A percentile compares a stretch with the other conserved stretches of the same genome.
phyloP scores from a whole-genome alignment of 2,888 invertebrate genomes.

The Conus canariensis region DNA sequence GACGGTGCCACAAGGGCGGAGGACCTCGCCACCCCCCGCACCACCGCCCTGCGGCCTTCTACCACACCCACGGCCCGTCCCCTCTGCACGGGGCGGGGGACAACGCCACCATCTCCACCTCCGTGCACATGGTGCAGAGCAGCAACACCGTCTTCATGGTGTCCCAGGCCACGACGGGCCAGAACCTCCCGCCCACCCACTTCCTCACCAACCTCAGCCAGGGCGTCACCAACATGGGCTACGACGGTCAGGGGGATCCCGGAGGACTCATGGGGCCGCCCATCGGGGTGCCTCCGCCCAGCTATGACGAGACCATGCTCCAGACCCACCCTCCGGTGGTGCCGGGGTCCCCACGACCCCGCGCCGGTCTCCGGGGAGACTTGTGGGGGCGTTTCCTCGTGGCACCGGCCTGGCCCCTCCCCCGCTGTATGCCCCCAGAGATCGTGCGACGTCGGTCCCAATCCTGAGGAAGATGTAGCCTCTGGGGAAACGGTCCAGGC shows the following conservation, averaged over 20 bases:
- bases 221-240: slow-evolving; percentile 30
- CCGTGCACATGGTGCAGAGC: slow-evolving; percentile 42
- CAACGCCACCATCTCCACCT: not conserved
- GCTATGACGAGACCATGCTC: slow-evolving; percentile 24
- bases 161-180: not conserved
- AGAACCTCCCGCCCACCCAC: not conserved
- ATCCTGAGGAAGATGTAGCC: not conserved
- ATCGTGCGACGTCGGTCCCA: not conserved
- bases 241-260: not conserved
- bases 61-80: slow-evolving; percentile 9
- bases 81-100: not conserved
- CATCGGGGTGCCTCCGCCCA: slow-evolving; percentile 25
- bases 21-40: not conserved
- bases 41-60: not conserved
- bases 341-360: not conserved
- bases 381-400: too few species aligned
- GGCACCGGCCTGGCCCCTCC: slow-evolving; percentile 3
- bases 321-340: not conserved
- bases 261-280: not conserved
- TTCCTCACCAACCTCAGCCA: not conserved
- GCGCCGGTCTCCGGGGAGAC: not conserved
- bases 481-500: slow-evolving; percentile 8
- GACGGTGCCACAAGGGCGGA: not conserved
- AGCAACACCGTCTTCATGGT: slow-evolving; percentile 41
- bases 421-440: slow-evolving; percentile 23